Evolutionary conservation across 2,113 vertebrate species (phyloP).

Genomic region (Neomonachus schauinslandi): DNA sequence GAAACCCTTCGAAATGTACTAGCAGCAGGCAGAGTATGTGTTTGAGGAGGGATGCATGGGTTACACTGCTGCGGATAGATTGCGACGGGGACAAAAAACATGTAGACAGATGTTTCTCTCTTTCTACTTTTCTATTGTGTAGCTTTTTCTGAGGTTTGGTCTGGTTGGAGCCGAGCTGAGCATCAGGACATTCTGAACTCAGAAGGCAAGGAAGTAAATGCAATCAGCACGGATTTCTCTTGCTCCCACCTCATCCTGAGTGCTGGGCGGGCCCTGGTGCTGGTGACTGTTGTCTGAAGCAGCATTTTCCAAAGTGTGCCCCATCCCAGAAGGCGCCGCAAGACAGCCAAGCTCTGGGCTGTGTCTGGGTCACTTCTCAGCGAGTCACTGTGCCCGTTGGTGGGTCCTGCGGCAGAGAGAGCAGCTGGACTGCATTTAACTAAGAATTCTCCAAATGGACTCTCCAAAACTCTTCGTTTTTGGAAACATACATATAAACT

Average conservation of each 20-base stretch:
- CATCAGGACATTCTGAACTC: background rate
- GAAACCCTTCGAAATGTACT: background rate
- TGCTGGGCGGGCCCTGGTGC: background rate
- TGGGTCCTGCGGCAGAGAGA: background rate
- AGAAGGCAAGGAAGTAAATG: background rate
- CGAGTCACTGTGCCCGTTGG: background rate
- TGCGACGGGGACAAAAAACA: fast-evolving
- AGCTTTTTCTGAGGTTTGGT: background rate
- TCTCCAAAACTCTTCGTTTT: background rate
- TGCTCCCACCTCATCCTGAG: background rate
- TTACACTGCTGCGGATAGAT: background rate
- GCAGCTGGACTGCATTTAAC: background rate
- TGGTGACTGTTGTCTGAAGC: background rate
- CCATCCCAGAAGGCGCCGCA: background rate
- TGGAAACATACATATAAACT: background rate
- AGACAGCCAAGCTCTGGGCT: background rate
- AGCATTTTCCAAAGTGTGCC: background rate
- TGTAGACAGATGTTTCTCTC: background rate
- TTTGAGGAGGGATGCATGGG: background rate
- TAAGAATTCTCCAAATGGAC: background rate
- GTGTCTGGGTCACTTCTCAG: background rate
- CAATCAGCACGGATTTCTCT: too few relatives aligned
- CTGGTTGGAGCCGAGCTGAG: background rate
- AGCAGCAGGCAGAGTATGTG: too few relatives aligned
- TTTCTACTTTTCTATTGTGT: background rate